Evolutionary conservation across 2,888 invertebrate species (phyloP).

Genomic region (Lampropteryx suffumata): DNA sequence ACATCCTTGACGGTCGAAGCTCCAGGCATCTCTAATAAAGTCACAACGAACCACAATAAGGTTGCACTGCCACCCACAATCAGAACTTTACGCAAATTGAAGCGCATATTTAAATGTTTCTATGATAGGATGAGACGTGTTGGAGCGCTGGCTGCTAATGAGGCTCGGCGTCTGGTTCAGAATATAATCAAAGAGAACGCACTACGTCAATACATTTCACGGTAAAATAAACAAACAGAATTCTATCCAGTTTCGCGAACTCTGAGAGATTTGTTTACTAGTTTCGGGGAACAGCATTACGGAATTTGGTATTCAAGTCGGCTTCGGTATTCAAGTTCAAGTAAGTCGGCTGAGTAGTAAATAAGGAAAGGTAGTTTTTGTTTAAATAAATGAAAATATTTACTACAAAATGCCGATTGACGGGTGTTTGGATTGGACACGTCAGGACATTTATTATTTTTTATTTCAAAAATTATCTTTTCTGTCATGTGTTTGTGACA

Average conservation of each 20-base stretch:
- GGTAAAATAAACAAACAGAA: slow-evolving; percentile 37
- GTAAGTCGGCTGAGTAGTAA: too few species aligned
- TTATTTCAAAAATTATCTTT: too few species aligned
- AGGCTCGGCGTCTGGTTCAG: too few species aligned
- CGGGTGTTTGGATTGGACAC: too few species aligned
- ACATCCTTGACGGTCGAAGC: slow-evolving; percentile 25
- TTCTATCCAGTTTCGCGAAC: background rate
- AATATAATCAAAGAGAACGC: slow-evolving; percentile 24
- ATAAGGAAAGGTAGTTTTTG: too few species aligned
- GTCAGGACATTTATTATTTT: too few species aligned
- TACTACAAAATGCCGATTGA: too few species aligned
- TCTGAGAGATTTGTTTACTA: background rate
- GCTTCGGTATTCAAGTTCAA: too few species aligned
- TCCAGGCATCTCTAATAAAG: slow-evolving; percentile 50
- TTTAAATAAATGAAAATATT: too few species aligned
- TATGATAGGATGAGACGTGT: background rate
- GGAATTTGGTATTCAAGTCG: too few species aligned
- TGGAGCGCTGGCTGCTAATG: slow-evolving; percentile 16
- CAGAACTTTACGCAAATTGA: slow-evolving; percentile 61
- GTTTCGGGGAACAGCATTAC: too few species aligned
- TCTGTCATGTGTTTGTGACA: too few species aligned
- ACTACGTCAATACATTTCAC: slow-evolving; percentile 26
- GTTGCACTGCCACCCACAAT: slow-evolving; percentile 44
- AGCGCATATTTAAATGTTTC: slow-evolving; percentile 54
- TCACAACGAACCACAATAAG: slow-evolving; percentile 58